Evolutionary conservation across 2,113 vertebrate species (phyloP), one percentile per base, ranked within the genome.

Genomic region (Talpa occidentalis): DNA sequence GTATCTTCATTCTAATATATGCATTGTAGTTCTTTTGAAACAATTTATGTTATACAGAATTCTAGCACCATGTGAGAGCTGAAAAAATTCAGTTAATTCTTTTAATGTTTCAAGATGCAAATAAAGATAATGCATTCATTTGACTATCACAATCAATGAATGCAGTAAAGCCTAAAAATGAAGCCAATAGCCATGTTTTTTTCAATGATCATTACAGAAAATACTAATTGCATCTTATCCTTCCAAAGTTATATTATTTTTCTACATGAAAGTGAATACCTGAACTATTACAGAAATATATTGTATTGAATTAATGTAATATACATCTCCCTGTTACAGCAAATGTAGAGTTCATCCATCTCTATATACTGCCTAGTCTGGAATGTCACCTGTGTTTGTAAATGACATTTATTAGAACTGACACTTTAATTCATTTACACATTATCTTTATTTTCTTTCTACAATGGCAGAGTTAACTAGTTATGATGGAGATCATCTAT

Each of bases 1-100:
- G 99, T 99, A 99, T 83, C 5, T 96, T 91, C 32, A 79, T 95
- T 96, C 49, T 76, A 67, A 88, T 85, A 85, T 92, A 78, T 87
- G 2, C 17, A n/a, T 8, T 44, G 0, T 52, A 44, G 21, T 93
- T 89, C 3, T 67, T 92, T 95, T 47, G 40, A 88, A 93, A 86
- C 52, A 93, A 37, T 32, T 81, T 54, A 72, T 44, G 19, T 59
- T 87, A 76, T 32, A 67, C 6, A 11, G 56, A 85, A 77, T 95
- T 81, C 12, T 66, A 89, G 52, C 9, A 19, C 64, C 76, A 59
- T 2, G 15, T 70, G 12, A 79, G 1, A 79, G 67, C 22, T 54
- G 87, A 54, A 69, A 90, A 96, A 86, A 85, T 64, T 60, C 19
- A 40, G 82, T n/a, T 79, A 93, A 88, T 49, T 56, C 37, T 47